These are phyloP conservation scores for Agrilus biguttatus DNA, from an alignment of 2,888 invertebrate species.

Conservation along the genomic window DNA sequence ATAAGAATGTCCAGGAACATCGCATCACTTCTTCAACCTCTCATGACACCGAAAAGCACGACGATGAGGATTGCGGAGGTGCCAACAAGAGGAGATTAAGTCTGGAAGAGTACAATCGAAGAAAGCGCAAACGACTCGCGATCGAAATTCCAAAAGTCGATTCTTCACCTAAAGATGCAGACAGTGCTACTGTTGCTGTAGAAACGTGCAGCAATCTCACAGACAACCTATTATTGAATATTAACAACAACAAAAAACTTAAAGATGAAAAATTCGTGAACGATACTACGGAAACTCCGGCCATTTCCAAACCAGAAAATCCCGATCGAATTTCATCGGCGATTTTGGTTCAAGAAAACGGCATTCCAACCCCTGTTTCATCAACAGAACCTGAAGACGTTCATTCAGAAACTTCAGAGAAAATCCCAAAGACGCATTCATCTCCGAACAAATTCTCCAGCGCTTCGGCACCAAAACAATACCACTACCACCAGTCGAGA, in stretches of 20 bases:
- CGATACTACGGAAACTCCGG: background rate
- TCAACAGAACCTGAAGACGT: background rate
- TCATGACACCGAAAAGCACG: constrained; percentile 6
- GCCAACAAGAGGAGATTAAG: constrained; percentile 9
- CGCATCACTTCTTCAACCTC: constrained; percentile 8
- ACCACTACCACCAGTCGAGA: too few relatives aligned
- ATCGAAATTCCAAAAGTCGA: background rate
- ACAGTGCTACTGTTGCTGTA: background rate
- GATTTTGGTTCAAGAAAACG: too few relatives aligned
- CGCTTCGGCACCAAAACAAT: too few relatives aligned
- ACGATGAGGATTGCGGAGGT: constrained; percentile 2
- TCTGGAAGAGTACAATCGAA: constrained; percentile 11
- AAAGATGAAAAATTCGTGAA: background rate
- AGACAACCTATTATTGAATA: constrained; percentile 1
- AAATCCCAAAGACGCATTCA: background rate
- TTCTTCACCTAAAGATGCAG: background rate
- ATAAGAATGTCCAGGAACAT: constrained; percentile 7
- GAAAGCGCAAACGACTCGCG: constrained; percentile 5
- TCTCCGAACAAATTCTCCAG: too few relatives aligned
- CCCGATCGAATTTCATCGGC: too few relatives aligned
- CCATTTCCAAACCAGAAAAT: background rate
- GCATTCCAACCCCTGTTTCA: too few relatives aligned
- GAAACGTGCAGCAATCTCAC: background rate
- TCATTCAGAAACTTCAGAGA: background rate
- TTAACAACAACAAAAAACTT: background rate